Evolutionary conservation across 92 coral and sea anemone genomes (phyloP), one percentile per base, ranked within the genome.

Genomic region (Umimayanthus chanpuru): DNA sequence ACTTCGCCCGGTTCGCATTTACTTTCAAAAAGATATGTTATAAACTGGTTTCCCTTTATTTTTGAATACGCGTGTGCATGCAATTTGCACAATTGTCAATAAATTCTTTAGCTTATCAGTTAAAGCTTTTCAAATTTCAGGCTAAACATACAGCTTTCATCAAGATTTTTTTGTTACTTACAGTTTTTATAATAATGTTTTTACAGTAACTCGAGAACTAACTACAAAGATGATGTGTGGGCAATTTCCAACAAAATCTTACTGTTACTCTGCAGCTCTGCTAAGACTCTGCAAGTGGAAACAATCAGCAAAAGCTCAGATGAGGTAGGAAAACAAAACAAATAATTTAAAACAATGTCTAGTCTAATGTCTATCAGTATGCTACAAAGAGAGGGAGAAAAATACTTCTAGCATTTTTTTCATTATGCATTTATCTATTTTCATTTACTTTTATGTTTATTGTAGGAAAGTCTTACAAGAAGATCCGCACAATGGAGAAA

Each of bases 241-340:
- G 9, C 56, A 49, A 0, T 66, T 66, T 66, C 72, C 16, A 66
- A 66, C 9, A 66, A 66, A 66, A n/a, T 5, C 18, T 66, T 66
- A 66, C 11, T 68, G 28, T 68, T 68, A 68, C 11, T 55, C 3
- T 68, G 36, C 73, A 68, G 73, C 73, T 28, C 73, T 68, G 32
- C 0, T 20, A 68, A 68, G 73, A 68, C 73, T 68, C 73, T 36
- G 32, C 73, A 28, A 23, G 32, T 68, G 73, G 30, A 68, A 68
- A 68, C 73, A 14, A 68, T 23, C 30, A 20, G 20, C 20, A 28
- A n/a, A 23, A 68, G 73, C 32, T 68, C 73, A 2, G 73, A 68
- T 23, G 73, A 68, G 73, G 73, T 68, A 66, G 72, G 72, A 66
- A 66, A 66, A 66, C 25, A 66, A 66, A n/a, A 68, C 28, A 28